These are phyloP conservation scores for Potamarius usumacintae DNA, from an alignment of 2,113 vertebrate species.

Conservation along the genomic window DNA sequence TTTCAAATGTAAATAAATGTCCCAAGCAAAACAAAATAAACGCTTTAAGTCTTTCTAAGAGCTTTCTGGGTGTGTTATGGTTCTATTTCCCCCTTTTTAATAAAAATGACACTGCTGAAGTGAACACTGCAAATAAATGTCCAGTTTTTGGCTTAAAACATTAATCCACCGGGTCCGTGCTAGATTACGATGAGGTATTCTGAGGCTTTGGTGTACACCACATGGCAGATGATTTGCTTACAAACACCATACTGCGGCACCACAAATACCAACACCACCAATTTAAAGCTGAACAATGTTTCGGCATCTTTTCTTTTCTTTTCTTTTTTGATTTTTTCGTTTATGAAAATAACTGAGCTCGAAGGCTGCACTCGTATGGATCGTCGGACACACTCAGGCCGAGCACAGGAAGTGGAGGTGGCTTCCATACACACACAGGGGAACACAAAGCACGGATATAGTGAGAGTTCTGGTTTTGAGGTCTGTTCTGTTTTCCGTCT, in stretches of 20 bases:
- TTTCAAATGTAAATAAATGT: not conserved
- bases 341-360: conserved; percentile 65
- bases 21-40: not conserved
- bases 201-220: conserved; percentile 65
- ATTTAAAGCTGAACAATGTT: conserved; percentile 67
- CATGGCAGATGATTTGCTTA: conserved; percentile 65
- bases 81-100: not conserved
- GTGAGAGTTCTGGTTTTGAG: conserved; percentile 32
- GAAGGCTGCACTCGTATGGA: conserved; percentile 34
- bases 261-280: conserved; percentile 66
- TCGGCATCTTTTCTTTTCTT: conserved; percentile 51
- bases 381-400: not conserved
- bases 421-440: conserved; percentile 33
- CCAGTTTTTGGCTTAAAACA: conserved; percentile 41
- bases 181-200: conserved; percentile 70
- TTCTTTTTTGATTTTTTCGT: conserved; percentile 51
- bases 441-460: conserved; percentile 54
- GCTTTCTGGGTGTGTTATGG: not conserved
- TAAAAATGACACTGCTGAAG: not conserved
- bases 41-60: too few relatives aligned
- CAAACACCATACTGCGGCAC: conserved; percentile 65
- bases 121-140: not conserved
- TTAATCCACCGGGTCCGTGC: conserved; percentile 53
- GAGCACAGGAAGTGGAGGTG: conserved; percentile 42
- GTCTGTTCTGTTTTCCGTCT: conserved; percentile 28